phyloP scores from a whole-genome alignment of 2,888 invertebrate species.

The Eretmocerus hayati region DNA sequence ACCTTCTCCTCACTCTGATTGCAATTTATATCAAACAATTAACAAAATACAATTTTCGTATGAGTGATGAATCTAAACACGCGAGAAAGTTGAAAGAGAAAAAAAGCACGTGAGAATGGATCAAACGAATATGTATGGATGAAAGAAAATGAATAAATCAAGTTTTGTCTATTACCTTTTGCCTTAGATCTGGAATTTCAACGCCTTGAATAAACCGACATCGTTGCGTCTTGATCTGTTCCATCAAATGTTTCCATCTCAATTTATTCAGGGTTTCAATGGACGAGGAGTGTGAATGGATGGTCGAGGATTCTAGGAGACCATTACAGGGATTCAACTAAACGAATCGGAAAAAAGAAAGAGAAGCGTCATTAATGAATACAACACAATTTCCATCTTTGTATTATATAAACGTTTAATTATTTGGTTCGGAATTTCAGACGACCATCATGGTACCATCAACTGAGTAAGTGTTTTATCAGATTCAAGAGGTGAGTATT shows the following conservation, averaged over 20 bases:
- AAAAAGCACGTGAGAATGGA: no score
- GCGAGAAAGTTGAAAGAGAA: no score
- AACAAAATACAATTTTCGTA: no score
- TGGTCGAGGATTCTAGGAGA: slow-evolving; percentile 13
- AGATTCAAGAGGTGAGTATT: no score
- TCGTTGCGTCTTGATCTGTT: neutral
- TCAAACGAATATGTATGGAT: neutral
- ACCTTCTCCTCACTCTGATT: no score
- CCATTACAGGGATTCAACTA: slow-evolving; percentile 15
- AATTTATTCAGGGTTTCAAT: slow-evolving; percentile 4
- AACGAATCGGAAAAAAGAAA: slow-evolving; percentile 2
- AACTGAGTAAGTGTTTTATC: slow-evolving; percentile 15
- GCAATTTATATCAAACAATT: no score
- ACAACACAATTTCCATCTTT: neutral
- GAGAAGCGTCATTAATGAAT: neutral
- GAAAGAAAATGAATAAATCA: neutral
- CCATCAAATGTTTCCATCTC: neutral
- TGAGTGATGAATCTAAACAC: no score
- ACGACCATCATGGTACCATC: slow-evolving; percentile 21
- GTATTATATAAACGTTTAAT: slow-evolving; percentile 23
- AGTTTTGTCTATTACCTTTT: neutral
- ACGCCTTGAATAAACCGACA: slow-evolving; percentile 5
- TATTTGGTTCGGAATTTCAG: slow-evolving; percentile 22
- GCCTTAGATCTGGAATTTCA: neutral
- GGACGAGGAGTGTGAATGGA: slow-evolving; percentile 6